phyloP scores from a whole-genome alignment of 2,888 invertebrate genomes.

The Himalopsyche anomala region DNA sequence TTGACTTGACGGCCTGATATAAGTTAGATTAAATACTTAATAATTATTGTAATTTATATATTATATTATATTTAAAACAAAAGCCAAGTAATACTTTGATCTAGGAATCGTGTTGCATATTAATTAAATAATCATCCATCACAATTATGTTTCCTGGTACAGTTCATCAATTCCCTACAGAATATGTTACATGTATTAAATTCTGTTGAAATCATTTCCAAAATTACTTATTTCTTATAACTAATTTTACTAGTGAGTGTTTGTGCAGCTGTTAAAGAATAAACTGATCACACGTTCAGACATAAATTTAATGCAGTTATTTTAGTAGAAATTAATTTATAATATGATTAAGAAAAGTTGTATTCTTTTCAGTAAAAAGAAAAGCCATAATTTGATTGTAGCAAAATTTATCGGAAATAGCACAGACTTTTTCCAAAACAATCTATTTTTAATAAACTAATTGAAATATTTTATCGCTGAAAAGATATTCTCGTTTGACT shows the following conservation, averaged over 20 bases:
- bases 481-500: background rate
- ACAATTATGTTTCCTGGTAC: background rate
- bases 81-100: background rate
- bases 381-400: too few relatives aligned
- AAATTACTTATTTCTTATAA: too few relatives aligned
- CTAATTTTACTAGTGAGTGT: too few relatives aligned
- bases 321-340: too few relatives aligned
- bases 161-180: background rate
- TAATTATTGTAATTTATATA: background rate
- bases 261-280: too few relatives aligned
- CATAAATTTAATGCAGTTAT: too few relatives aligned
- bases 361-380: too few relatives aligned
- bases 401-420: background rate
- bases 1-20: background rate
- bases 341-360: too few relatives aligned
- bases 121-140: background rate
- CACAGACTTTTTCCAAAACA: background rate
- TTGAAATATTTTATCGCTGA: constrained; percentile 14
- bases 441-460: background rate
- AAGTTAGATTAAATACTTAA: background rate
- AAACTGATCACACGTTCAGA: too few relatives aligned
- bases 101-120: background rate
- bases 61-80: background rate
- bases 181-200: too few relatives aligned
- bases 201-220: too few relatives aligned